Evolutionary conservation across 2,888 invertebrate genomes (phyloP).

Genomic region (Thecophora atra): DNA sequence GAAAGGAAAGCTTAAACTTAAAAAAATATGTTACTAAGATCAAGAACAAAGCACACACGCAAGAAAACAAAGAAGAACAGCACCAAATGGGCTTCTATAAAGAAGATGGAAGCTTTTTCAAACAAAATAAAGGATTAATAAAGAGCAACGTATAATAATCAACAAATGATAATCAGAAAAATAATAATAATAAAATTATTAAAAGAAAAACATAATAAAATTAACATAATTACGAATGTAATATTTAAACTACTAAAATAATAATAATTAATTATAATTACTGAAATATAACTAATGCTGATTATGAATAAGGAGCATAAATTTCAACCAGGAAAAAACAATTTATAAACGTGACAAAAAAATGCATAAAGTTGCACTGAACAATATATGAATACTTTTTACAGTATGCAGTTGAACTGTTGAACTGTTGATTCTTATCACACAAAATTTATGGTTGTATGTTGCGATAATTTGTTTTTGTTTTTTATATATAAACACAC

Average conservation of each 20-base stretch:
- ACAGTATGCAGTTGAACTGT: conserved; percentile 6
- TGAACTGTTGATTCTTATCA: conserved; percentile 35
- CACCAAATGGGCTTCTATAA: conserved; percentile 28
- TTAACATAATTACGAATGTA: not conserved
- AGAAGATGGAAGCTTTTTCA: conserved; percentile 19
- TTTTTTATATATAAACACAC: conserved; percentile 32
- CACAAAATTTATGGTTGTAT: conserved; percentile 49
- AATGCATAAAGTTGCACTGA: not conserved
- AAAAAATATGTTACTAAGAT: not conserved
- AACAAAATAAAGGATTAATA: not conserved
- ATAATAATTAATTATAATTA: conserved; percentile 39
- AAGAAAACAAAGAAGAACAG: conserved; percentile 34
- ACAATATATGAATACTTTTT: not conserved
- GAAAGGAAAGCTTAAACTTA: conserved; percentile 29
- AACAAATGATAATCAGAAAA: not conserved
- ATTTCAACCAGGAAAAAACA: conserved; percentile 34
- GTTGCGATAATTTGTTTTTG: conserved; percentile 48
- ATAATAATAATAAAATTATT: not conserved
- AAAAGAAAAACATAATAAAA: not conserved
- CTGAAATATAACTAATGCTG: conserved; percentile 37
- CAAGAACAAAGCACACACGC: conserved; percentile 35
- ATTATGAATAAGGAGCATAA: conserved; percentile 36
- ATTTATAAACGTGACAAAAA: not conserved
- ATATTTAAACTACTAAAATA: not conserved
- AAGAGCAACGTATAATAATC: no score